These are phyloP conservation scores for Acrocyrtus sp. DNA, from an alignment of 2,888 invertebrate genomes.

Conservation along the genomic window DNA sequence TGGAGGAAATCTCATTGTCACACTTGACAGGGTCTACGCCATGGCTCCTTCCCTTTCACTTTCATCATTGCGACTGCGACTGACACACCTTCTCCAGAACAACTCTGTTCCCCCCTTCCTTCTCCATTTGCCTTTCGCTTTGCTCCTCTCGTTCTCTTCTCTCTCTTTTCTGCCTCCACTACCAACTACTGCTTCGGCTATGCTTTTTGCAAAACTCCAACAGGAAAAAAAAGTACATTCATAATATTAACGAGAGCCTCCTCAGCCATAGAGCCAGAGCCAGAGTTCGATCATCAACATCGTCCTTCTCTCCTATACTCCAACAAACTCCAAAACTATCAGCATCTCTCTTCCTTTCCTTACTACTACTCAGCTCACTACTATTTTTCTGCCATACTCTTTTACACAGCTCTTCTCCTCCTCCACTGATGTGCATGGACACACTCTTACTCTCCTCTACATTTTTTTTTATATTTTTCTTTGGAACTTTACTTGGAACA, in stretches of 20 bases:
- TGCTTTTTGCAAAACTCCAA: constrained; percentile 23
- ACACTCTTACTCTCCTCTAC: no score
- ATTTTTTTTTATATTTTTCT: no score
- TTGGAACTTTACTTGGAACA: no score
- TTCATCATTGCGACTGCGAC: constrained; percentile 64
- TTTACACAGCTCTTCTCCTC: no score
- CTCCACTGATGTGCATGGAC: no score
- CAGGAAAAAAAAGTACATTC: constrained; percentile 35
- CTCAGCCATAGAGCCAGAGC: neutral
- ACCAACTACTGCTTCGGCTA: no score
- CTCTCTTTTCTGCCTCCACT: neutral
- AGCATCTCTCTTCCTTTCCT: neutral
- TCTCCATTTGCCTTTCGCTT: constrained; percentile 29
- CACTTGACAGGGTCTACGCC: constrained; percentile 60
- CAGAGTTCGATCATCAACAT: neutral
- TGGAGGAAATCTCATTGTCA: constrained; percentile 57
- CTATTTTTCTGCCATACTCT: no score
- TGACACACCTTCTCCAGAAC: constrained; percentile 63
- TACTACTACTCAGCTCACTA: no score
- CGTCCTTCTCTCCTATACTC: constrained; percentile 20
- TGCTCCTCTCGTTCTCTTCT: constrained; percentile 65
- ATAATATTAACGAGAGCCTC: constrained; percentile 11
- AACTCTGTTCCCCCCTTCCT: constrained; percentile 36
- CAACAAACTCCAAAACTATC: no score
- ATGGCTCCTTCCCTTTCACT: constrained; percentile 64